A percentile compares a stretch with the other conserved stretches of the same genome.
Conservation (phyloP, 2,888 invertebrate species). For the Periphyllus acericola region DNA sequence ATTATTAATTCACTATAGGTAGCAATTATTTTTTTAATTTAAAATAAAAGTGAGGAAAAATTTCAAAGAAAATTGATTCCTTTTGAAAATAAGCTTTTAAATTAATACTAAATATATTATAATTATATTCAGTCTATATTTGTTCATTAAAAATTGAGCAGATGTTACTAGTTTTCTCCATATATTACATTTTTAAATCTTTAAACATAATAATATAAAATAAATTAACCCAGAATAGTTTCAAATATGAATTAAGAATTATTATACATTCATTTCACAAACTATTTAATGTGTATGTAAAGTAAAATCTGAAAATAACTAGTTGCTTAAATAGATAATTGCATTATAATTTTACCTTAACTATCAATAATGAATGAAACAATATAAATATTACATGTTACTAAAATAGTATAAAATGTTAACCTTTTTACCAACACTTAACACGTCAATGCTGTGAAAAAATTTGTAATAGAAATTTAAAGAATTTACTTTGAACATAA, state of each 20-base stretch:
- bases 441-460: slow-evolving; percentile 9
- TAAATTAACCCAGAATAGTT: not conserved
- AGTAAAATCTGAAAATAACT: not conserved
- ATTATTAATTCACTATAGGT: not conserved
- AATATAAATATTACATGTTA: slow-evolving; percentile 23
- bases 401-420: not conserved
- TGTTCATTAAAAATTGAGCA: slow-evolving; percentile 53
- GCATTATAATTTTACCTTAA: not conserved
- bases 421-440: not conserved
- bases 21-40: not conserved
- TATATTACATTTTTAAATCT: not conserved
- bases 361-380: slow-evolving; percentile 37
- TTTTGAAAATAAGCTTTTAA: not conserved
- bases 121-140: slow-evolving; percentile 50
- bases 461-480: not conserved
- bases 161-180: slow-evolving; percentile 21
- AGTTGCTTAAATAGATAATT: slow-evolving; percentile 5
- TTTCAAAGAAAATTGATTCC: not conserved
- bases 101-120: not conserved
- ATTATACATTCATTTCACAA: not conserved
- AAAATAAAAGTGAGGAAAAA: not conserved
- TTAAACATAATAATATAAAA: not conserved
- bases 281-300: not conserved
- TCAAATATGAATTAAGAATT: not conserved
- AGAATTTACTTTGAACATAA: slow-evolving; percentile 1